Evolutionary conservation across 2,113 vertebrate genomes (phyloP).

Genomic region (Ifrita kowaldi): DNA sequence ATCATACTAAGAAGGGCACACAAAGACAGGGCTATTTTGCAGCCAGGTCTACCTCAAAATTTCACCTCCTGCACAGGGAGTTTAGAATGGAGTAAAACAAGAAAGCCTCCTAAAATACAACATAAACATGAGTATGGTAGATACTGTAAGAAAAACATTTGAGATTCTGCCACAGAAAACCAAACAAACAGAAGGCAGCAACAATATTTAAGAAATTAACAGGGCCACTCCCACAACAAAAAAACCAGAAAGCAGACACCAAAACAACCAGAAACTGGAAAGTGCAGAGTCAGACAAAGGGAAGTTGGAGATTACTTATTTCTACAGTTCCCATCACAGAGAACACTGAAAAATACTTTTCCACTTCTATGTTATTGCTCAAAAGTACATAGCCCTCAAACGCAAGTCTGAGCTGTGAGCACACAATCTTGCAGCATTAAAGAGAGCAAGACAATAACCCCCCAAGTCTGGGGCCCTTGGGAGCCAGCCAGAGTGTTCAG

Average conservation of each 20-base stretch:
- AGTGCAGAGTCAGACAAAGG: background rate
- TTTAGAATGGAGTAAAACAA: background rate
- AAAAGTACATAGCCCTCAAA: background rate
- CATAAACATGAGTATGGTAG: background rate
- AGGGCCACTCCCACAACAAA: background rate
- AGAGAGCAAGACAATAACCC: background rate
- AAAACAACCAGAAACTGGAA: background rate
- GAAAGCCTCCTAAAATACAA: background rate
- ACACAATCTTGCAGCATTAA: fast-evolving
- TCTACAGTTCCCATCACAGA: background rate
- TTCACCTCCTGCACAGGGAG: background rate
- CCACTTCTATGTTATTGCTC: fast-evolving
- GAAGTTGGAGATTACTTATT: background rate
- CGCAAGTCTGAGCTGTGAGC: fast-evolving
- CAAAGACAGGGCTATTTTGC: fast-evolving
- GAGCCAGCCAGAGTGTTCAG: background rate
- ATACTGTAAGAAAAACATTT: background rate
- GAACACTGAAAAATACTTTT: background rate
- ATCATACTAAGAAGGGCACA: too few relatives aligned
- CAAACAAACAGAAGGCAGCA: background rate
- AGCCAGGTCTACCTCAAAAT: background rate
- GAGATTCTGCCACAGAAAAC: background rate
- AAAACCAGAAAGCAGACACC: background rate
- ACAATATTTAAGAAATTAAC: background rate
- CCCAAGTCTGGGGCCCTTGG: background rate